phyloP scores from a whole-genome alignment of 1,140 invertebrate species.

The Maconellicoccus hirsutus region DNA sequence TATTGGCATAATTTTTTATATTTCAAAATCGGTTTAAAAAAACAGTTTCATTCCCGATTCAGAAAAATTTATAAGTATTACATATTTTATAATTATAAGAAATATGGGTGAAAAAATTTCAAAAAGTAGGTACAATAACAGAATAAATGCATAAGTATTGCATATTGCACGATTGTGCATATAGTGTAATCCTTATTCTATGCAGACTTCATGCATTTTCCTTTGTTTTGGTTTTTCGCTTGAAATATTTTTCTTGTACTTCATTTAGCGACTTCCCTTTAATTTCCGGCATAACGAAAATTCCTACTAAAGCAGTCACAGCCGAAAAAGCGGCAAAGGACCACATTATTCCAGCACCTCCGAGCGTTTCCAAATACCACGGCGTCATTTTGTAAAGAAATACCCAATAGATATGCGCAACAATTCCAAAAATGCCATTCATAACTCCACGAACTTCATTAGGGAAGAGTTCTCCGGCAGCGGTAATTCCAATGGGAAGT shows the following conservation, averaged over 20 bases:
- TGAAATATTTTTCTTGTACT: conserved; percentile 41
- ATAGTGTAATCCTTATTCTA: too few species aligned
- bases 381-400: neutral
- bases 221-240: neutral
- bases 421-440: conserved; percentile 36
- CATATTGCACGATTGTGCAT: too few species aligned
- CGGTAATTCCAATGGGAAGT: conserved; percentile 35
- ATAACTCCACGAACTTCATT: conserved; percentile 41
- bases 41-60: too few species aligned
- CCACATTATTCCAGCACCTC: neutral
- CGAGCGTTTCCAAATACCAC: neutral
- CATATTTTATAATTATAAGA: too few species aligned
- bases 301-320: conserved; percentile 42
- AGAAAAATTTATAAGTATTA: too few species aligned
- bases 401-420: neutral
- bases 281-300: conserved; percentile 65
- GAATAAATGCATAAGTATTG: too few species aligned
- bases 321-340: neutral
- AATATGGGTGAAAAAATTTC: too few species aligned
- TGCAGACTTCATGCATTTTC: too few species aligned
- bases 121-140: too few species aligned
- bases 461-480: conserved; percentile 36
- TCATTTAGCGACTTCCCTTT: conserved; percentile 61
- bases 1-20: too few species aligned
- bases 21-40: too few species aligned